A percentile compares a stretch with the other conserved stretches of the same genome.
Conservation (phyloP, 2,888 invertebrate species). For the Amphipyra tragopoginis region DNA sequence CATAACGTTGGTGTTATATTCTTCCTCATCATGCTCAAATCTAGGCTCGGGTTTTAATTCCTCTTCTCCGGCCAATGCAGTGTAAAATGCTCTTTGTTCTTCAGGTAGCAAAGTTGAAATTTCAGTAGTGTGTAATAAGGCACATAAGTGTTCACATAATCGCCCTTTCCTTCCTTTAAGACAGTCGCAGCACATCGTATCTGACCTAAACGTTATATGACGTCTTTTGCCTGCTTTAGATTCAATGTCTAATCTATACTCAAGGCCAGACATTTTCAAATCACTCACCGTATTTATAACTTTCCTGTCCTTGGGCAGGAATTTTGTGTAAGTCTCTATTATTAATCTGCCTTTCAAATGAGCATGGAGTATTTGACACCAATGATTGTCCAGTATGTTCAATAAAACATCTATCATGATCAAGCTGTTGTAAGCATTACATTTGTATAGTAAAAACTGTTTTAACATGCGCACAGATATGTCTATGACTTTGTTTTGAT, state of each 20-base stretch:
- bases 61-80: conserved; percentile 48
- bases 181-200: conserved; percentile 67
- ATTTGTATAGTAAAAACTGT: conserved; percentile 46
- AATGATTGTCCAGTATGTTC: conserved; percentile 64
- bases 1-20: background rate
- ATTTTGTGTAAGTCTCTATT: conserved; percentile 40
- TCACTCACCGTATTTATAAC: conserved; percentile 9
- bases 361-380: conserved; percentile 53
- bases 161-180: conserved; percentile 52
- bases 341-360: conserved; percentile 38
- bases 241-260: conserved; percentile 10
- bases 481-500: conserved; percentile 26
- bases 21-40: background rate
- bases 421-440: conserved; percentile 55
- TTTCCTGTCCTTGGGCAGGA: conserved; percentile 22
- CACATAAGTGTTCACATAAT: conserved; percentile 66
- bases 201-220: conserved; percentile 53
- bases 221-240: conserved; percentile 8
- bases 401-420: conserved; percentile 64
- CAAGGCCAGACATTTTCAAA: conserved; percentile 9
- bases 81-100: conserved; percentile 34
- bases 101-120: conserved; percentile 19
- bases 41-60: conserved; percentile 19
- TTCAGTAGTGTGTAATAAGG: conserved; percentile 49
- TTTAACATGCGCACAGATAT: conserved; percentile 43